Percentiles rank a stretch among this genome's conserved stretches.
These are phyloP conservation scores for Pterocles gutturalis DNA, from an alignment of 2,113 vertebrate genomes.

Conservation along the genomic window DNA sequence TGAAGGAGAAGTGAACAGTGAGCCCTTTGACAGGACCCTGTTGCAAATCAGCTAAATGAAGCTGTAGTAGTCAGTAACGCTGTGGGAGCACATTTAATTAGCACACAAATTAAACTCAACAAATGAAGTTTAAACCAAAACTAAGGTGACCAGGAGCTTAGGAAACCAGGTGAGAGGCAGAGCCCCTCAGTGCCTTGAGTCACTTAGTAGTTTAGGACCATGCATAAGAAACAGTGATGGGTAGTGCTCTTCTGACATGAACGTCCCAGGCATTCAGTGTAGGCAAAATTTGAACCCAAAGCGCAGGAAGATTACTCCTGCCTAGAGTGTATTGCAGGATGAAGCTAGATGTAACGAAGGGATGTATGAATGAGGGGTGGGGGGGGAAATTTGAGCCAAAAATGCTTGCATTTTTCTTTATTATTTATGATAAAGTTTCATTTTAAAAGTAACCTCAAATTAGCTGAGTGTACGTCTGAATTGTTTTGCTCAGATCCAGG, in stretches of 20 bases:
- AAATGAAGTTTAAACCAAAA: neutral
- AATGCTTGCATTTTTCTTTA: neutral
- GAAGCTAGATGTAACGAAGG: neutral
- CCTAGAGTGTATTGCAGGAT: neutral
- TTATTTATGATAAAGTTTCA: neutral
- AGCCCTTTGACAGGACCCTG: neutral
- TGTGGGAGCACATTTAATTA: neutral
- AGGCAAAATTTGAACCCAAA: neutral
- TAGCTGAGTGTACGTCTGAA: neutral
- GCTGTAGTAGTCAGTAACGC: neutral
- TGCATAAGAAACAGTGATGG: neutral
- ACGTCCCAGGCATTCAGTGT: neutral
- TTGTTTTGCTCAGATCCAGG: neutral
- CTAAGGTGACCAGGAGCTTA: neutral
- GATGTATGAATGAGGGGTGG: neutral
- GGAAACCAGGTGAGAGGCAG: neutral
- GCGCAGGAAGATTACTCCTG: neutral
- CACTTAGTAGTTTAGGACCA: neutral
- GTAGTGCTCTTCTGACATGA: neutral
- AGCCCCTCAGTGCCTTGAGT: rapidly evolving
- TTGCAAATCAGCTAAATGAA: neutral
- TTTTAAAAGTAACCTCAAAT: neutral
- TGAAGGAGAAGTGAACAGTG: neutral
- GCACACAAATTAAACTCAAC: neutral
- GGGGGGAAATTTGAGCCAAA: neutral